Percentiles rank a stretch among this genome's conserved stretches.
Conservation (phyloP, 2,888 invertebrate species). For the Parnassius orleans region DNA sequence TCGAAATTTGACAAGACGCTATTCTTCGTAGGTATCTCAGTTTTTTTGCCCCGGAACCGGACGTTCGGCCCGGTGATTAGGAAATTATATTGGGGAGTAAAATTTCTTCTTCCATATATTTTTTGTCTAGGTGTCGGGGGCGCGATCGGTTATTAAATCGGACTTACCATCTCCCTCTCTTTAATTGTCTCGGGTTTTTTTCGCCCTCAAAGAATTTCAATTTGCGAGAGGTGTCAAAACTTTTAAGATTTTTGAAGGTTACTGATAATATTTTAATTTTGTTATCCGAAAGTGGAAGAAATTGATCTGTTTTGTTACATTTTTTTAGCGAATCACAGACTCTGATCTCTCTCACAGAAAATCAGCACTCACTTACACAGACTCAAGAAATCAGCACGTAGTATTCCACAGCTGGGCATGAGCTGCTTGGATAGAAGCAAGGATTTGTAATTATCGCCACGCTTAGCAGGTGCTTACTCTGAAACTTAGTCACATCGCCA, state of each 20-base stretch:
- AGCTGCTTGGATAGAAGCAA: too few relatives aligned
- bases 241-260: constrained; percentile 8
- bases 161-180: constrained; percentile 61
- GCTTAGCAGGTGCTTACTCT: too few relatives aligned
- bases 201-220: constrained; percentile 24
- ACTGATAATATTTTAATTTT: background rate
- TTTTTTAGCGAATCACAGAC: too few relatives aligned
- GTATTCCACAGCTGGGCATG: too few relatives aligned
- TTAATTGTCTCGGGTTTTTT: constrained; percentile 57
- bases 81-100: constrained; percentile 75
- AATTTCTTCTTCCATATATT: constrained; percentile 51
- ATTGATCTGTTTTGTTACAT: too few relatives aligned
- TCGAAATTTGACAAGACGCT: constrained; percentile 55
- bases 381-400: too few relatives aligned
- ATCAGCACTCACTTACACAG: too few relatives aligned
- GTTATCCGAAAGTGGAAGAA: too few relatives aligned
- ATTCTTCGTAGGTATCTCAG: constrained; percentile 61
- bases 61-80: constrained; percentile 76
- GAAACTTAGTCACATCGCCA: too few relatives aligned
- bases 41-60: constrained; percentile 73
- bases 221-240: constrained; percentile 18
- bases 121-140: constrained; percentile 62
- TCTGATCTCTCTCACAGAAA: too few relatives aligned
- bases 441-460: too few relatives aligned
- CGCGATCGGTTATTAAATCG: constrained; percentile 77